Evolutionary conservation across 2,888 invertebrate genomes (phyloP), one percentile per base, ranked within the genome.

Genomic region (Acleris cristana): DNA sequence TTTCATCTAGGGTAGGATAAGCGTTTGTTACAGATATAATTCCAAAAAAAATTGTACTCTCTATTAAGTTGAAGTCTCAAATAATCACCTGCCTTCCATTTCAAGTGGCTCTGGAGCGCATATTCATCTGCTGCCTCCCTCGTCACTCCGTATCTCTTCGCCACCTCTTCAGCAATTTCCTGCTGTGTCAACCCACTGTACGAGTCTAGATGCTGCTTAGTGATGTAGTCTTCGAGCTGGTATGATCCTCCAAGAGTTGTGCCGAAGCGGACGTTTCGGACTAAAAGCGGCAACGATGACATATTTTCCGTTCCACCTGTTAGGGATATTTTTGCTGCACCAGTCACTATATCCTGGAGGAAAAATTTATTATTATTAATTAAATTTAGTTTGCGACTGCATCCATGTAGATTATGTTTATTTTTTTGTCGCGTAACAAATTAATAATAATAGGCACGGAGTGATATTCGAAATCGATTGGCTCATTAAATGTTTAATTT

Each of bases 261-360:
- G 5, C 99, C 99, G 85, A 98, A 99, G 48, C 99, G 94, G n/a
- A 97, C 92, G 78, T 96, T 96, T 65, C 99, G 94, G 0, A 97
- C 96, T 23, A 96, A 93, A 82, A 96, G 97, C 0, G 99, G 99
- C 8, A 96, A 87, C 77, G 97, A 95, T 4, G 98, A 98, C 99
- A 99, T 99, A 80, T 96, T 97, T 78, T 99, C 99, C 44, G 96
- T 95, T 1, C 99, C 99, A 49, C 99, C 99, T 19, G 98, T 95
- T 51, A 99, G 88, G 5, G 96, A 96, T 60, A 99, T 94, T 73
- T 96, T 95, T 7, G 98, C 95, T 71, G 95, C 95, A 26, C 98
- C 98, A 54, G 96, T 90, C 71, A 95, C 74, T 67, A 99, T 98
- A 79, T 98, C 98, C 96, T 67, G 58, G 14, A 53, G 58, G 44